These are phyloP conservation scores for Phrynocephalus vlangalii DNA, from an alignment of 2,797 vertebrate species.

Conservation along the genomic window DNA sequence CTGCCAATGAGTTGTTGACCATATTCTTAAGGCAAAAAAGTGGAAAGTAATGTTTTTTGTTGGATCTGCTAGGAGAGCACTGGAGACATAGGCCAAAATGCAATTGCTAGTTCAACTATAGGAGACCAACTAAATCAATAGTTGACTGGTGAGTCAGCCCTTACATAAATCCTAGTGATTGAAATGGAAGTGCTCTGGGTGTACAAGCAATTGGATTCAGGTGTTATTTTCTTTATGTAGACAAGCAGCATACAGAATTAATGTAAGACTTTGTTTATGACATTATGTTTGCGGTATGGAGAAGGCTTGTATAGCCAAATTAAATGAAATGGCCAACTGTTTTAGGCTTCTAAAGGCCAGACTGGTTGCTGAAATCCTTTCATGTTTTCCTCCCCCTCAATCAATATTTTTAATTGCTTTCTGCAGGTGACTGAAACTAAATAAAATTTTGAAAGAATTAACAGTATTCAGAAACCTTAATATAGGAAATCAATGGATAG, in stretches of 20 bases:
- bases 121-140: too few relatives aligned
- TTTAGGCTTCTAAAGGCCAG: not conserved
- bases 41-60: not conserved
- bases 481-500: not conserved
- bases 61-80: not conserved
- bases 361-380: not conserved
- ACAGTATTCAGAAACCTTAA: not conserved
- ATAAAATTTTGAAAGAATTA: not conserved
- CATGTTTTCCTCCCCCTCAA: not conserved
- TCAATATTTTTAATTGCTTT: not conserved
- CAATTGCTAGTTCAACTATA: too few relatives aligned
- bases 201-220: too few relatives aligned
- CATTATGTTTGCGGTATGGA: not conserved
- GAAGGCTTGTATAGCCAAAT: not conserved
- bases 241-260: not conserved
- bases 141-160: too few relatives aligned
- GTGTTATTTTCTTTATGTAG: not conserved
- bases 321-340: not conserved
- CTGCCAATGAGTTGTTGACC: not conserved
- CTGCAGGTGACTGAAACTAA: not conserved
- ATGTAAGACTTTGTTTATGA: not conserved
- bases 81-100: too few relatives aligned
- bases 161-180: too few relatives aligned
- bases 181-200: too few relatives aligned
- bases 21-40: not conserved